Conservation (phyloP, 2,888 invertebrate genomes). For the Podotricha telesiphe region DNA sequence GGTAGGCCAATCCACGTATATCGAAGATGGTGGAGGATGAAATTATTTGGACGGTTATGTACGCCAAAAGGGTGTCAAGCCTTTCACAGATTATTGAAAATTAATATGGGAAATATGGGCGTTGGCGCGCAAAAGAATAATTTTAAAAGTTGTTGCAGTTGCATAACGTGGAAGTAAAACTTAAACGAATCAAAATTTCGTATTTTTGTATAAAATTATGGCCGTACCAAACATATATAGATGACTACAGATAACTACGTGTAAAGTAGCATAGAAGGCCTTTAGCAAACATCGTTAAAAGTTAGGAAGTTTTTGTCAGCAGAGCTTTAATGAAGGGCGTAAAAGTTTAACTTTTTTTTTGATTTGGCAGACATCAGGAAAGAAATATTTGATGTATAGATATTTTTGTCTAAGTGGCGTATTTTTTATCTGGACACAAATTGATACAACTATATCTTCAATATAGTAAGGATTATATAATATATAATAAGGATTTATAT, state of each 20-base stretch:
- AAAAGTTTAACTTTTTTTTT: too few relatives aligned
- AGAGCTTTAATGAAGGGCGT: neutral
- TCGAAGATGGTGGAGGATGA: too few relatives aligned
- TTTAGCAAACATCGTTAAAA: slow-evolving; percentile 20
- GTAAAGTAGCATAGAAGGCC: neutral
- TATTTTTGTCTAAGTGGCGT: neutral
- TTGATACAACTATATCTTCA: neutral
- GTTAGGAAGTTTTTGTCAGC: slow-evolving; percentile 11
- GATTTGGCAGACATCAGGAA: neutral
- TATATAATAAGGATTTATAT: too few relatives aligned
- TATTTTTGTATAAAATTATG: neutral
- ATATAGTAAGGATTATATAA: too few relatives aligned
- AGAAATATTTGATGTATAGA: neutral
- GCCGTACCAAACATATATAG: neutral
- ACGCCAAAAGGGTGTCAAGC: too few relatives aligned
- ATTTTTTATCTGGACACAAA: neutral
- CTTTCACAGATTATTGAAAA: too few relatives aligned
- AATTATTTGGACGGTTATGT: too few relatives aligned
- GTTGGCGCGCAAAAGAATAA: too few relatives aligned
- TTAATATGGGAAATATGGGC: too few relatives aligned
- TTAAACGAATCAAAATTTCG: neutral
- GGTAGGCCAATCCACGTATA: too few relatives aligned
- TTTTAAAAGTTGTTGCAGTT: too few relatives aligned
- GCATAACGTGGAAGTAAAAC: neutral
- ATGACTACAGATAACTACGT: neutral